Percentiles rank a stretch among this genome's conserved stretches.
Evolutionary conservation across 2,888 invertebrate species (phyloP).

Genomic region (Rugalucina vietnamica): DNA sequence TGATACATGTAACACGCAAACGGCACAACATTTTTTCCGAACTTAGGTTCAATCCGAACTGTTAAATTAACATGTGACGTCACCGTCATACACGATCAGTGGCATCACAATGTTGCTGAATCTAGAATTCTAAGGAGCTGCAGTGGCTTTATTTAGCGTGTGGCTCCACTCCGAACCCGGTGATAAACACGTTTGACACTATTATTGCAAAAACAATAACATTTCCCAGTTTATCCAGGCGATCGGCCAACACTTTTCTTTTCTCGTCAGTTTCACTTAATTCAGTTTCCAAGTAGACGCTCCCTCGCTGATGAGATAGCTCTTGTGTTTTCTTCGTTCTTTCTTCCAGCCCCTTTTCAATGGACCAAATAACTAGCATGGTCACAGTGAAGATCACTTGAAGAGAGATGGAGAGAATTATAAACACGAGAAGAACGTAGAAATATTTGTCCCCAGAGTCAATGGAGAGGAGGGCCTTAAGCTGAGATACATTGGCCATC

Average conservation of each 20-base stretch:
- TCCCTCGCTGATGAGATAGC: background rate
- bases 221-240: conserved; percentile 57
- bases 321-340: background rate
- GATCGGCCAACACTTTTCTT: conserved; percentile 36
- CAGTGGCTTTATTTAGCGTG: conserved; percentile 14
- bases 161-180: conserved; percentile 60
- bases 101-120: too few species aligned
- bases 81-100: too few species aligned
- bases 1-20: too few species aligned
- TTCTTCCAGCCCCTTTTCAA: conserved; percentile 50
- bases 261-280: conserved; percentile 28
- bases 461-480: conserved; percentile 59
- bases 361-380: conserved; percentile 59
- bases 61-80: too few species aligned
- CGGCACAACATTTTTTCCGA: too few species aligned
- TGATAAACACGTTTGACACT: conserved; percentile 64
- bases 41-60: too few species aligned
- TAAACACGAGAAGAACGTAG: conserved; percentile 52
- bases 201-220: conserved; percentile 61
- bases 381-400: conserved; percentile 62
- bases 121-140: too few species aligned
- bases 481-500: conserved; percentile 67
- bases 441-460: conserved; percentile 53
- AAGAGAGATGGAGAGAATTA: conserved; percentile 57
- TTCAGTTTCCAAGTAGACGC: background rate